These are phyloP conservation scores for Propithecus coquereli DNA, from an alignment of 2,113 vertebrate genomes.

Conservation along the genomic window DNA sequence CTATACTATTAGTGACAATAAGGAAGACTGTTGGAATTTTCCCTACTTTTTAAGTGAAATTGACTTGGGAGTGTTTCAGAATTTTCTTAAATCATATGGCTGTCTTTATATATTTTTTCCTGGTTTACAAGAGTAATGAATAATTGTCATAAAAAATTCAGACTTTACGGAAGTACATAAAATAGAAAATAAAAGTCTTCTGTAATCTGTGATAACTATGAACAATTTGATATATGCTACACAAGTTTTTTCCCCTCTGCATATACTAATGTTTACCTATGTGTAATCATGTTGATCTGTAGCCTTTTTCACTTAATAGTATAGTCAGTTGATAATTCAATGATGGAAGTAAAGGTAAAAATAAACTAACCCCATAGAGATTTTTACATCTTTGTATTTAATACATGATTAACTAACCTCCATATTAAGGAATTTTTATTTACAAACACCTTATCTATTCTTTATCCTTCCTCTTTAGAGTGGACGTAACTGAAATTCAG, in stretches of 20 bases:
- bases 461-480: slow-evolving; percentile 78
- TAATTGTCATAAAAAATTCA: not conserved
- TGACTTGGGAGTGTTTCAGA: not conserved
- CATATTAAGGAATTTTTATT: not conserved
- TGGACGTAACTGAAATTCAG: slow-evolving; percentile 98
- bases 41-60: not conserved
- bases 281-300: not conserved
- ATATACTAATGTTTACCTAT: not conserved
- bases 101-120: slow-evolving; percentile 1
- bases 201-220: not conserved
- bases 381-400: not conserved
- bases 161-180: not conserved
- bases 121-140: not conserved
- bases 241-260: not conserved
- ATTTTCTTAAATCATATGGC: not conserved
- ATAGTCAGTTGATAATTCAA: not conserved
- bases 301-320: not conserved
- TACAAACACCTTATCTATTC: not conserved
- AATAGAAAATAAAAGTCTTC: slow-evolving; percentile 10
- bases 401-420: not conserved
- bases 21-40: slow-evolving; percentile 7
- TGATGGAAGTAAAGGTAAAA: not conserved
- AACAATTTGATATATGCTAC: not conserved
- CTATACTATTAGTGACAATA: not conserved
- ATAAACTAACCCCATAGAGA: not conserved